A percentile compares a stretch with the other conserved stretches of the same genome.
Conservation (phyloP, 2,888 invertebrate genomes). For the Eudemis profundana region DNA sequence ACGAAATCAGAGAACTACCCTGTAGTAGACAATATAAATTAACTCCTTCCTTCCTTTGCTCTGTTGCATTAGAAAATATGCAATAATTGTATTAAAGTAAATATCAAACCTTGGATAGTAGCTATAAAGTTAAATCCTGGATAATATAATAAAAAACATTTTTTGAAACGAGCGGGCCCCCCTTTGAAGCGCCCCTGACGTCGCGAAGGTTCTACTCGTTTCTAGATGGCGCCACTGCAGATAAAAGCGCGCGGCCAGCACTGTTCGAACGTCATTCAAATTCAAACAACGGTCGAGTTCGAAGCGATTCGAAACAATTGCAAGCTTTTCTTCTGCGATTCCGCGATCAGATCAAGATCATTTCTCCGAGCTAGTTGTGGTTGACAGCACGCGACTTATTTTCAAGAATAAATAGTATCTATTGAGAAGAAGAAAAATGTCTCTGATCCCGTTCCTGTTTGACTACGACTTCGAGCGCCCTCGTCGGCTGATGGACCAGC, state of each 20-base stretch:
- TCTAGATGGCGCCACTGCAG: constrained; percentile 60
- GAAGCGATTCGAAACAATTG: constrained; percentile 37
- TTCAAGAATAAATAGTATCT: constrained; percentile 12
- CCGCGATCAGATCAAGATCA: too few species aligned
- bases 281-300: constrained; percentile 52
- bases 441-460: constrained; percentile 77
- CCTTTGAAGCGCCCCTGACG: constrained; percentile 52
- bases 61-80: too few species aligned
- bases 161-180: constrained; percentile 50
- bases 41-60: too few species aligned
- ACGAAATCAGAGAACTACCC: too few species aligned
- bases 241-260: constrained; percentile 60
- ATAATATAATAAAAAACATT: too few species aligned
- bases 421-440: constrained; percentile 64
- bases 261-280: constrained; percentile 58
- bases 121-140: too few species aligned
- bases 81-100: too few species aligned
- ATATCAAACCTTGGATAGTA: too few species aligned
- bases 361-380: constrained; percentile 12
- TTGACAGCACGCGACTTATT: constrained; percentile 8
- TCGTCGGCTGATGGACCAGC: constrained; percentile 80
- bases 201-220: constrained; percentile 64
- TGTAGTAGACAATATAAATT: too few species aligned
- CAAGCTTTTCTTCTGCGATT: not conserved
- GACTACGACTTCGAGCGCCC: constrained; percentile 73